Conservation (phyloP, 2,797 vertebrate genomes). For the Muscicapa striata region DNA sequence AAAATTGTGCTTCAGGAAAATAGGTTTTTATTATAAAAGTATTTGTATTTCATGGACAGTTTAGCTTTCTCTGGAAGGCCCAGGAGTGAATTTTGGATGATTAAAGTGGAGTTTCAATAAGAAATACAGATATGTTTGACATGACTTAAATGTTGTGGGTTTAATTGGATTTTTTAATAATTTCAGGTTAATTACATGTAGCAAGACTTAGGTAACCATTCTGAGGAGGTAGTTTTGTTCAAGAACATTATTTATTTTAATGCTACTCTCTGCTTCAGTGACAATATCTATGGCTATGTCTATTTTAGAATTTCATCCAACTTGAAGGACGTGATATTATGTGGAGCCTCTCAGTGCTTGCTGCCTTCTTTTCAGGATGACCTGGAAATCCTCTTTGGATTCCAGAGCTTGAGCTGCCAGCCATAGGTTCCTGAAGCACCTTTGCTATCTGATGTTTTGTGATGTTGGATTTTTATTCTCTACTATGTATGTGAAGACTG, state of each 20-base stretch:
- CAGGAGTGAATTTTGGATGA: not conserved
- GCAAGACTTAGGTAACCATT: not conserved
- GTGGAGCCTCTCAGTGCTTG: not conserved
- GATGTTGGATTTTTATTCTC: not conserved
- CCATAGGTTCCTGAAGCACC: not conserved
- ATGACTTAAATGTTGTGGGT: not conserved
- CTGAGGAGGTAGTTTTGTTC: not conserved
- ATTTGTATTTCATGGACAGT: not conserved
- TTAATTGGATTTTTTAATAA: not conserved
- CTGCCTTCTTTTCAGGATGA: not conserved
- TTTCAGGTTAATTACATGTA: not conserved
- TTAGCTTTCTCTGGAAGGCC: not conserved
- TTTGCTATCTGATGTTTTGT: not conserved
- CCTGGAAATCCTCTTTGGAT: not conserved
- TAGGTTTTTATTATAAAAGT: not conserved
- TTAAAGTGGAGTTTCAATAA: not conserved
- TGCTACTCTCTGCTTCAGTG: not conserved
- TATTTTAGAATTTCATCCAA: not conserved
- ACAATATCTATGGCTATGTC: not conserved
- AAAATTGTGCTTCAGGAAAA: not conserved
- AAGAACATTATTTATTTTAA: not conserved
- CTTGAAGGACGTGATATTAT: accelerated
- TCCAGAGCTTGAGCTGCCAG: not conserved
- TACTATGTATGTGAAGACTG: not conserved
- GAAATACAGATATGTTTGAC: not conserved